These are phyloP conservation scores for Taenaris catops DNA, from an alignment of 2,888 invertebrate species.

Conservation along the genomic window DNA sequence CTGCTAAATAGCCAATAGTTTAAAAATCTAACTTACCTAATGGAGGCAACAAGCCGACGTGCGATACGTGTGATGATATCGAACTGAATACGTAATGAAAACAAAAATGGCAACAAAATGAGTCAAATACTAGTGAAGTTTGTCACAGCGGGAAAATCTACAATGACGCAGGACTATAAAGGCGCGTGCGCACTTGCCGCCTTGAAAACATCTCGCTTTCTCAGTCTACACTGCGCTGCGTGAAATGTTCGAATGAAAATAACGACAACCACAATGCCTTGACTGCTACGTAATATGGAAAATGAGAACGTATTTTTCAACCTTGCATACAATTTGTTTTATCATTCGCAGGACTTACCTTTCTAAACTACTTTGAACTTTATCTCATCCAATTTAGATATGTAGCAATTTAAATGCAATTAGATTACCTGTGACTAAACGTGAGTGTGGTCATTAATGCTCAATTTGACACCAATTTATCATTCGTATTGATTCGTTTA, in stretches of 20 bases:
- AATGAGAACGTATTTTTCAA: constrained; percentile 38
- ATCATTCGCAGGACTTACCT: background rate
- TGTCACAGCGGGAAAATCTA: constrained; percentile 29
- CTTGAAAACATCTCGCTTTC: constrained; percentile 17
- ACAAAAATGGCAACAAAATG: constrained; percentile 18
- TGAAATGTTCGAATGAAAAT: constrained; percentile 23
- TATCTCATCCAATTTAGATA: too few relatives aligned
- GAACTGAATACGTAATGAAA: constrained; percentile 15
- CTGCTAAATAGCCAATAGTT: too few relatives aligned
- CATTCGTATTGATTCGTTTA: too few relatives aligned
- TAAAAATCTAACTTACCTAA: constrained; percentile 7
- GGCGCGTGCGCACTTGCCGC: constrained; percentile 22
- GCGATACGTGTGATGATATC: constrained; percentile 8
- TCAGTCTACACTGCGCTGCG: constrained; percentile 6
- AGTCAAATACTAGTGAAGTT: constrained; percentile 17
- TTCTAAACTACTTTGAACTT: too few relatives aligned
- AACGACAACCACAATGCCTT: constrained; percentile 16
- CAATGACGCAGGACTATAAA: constrained; percentile 15
- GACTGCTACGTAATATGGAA: constrained; percentile 34
- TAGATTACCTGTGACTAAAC: background rate
- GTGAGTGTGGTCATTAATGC: background rate
- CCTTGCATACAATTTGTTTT: too few relatives aligned
- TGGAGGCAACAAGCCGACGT: background rate
- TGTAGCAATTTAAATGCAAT: too few relatives aligned
- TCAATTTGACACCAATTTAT: too few relatives aligned